Percentiles rank a stretch among this genome's conserved stretches.
phyloP scores from a whole-genome alignment of 2,113 vertebrate genomes.

The Phoenicopterus ruber region DNA sequence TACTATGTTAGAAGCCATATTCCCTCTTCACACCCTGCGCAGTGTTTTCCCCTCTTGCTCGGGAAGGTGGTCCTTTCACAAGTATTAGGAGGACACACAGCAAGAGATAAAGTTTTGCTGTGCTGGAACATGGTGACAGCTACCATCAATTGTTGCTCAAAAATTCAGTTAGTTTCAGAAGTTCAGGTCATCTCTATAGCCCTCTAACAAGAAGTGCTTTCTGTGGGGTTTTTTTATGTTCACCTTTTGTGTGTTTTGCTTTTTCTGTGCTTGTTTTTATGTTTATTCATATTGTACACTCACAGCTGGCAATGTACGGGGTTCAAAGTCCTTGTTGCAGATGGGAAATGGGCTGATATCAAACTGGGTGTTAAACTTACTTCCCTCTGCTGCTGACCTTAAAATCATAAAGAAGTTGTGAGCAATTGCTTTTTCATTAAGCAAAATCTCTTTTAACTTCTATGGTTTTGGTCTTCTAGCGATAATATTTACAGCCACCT shows the following conservation, averaged over 20 bases:
- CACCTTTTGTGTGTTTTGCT: not conserved
- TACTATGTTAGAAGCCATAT: not conserved
- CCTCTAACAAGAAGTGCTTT: not conserved
- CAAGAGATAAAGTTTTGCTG: not conserved
- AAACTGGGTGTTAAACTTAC: not conserved
- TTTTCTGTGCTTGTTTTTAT: not conserved
- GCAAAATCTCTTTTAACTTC: not conserved
- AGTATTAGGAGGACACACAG: not conserved
- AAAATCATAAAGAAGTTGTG: not conserved
- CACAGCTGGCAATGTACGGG: not conserved
- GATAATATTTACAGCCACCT: not conserved
- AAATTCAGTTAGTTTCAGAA: not conserved
- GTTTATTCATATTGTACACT: not conserved
- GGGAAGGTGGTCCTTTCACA: not conserved
- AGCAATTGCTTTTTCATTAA: not conserved
- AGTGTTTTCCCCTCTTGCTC: not conserved
- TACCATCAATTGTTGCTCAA: not conserved
- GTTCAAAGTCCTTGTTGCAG: not conserved
- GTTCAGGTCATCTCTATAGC: not conserved
- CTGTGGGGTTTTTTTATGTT: not conserved
- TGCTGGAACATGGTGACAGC: not conserved
- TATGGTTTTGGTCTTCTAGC: not conserved
- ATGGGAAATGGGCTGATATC: not conserved
- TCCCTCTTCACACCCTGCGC: rapidly evolving
- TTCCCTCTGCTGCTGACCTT: not conserved